Base-by-base conservation (phyloP, 2,797 vertebrate species). In the Mionectes olivaceus region DNA sequence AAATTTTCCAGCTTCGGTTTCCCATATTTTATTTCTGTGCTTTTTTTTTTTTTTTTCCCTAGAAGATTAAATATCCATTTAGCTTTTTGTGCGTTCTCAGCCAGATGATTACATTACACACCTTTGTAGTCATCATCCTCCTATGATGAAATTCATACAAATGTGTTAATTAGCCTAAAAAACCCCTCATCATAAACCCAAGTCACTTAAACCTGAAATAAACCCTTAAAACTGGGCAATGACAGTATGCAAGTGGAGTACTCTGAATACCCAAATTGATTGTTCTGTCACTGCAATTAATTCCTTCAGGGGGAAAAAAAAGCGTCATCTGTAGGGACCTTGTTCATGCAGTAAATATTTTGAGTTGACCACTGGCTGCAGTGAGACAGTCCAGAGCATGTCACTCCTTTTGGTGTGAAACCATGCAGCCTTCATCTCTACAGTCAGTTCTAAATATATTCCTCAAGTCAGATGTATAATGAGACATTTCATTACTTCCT, bases 401-500 rank as follows among this genome's bases (percentile, higher is more conserved):
- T 50, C 1, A 0, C 14, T 83, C 10, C n/a, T 92, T 87, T 84
- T 75, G n/a, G 44, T 67, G 50, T 55, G 68, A 57, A 89, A 67
- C 61, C 2, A 0, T 33, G 23, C 55, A 83, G 47, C 47, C 75
- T 73, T 55, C 74, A 76, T 74, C 55, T 43, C n/a, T 33, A 7
- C 37, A 65, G 35, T 43, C 46, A 55, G 73, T 55, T 92, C 74
- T 91, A 90, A 93, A 95, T 89, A 84, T 64, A 91, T 43, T 76
- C 39, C 50, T 43, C 15, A 21, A 74, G 47, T 55, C 67, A 75
- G 70, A 84, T 30, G 28, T 65, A 76, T 88, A 93, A 95, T 82
- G 59, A 91, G 63, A 76, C 74, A 53, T 94, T 93, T 88, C 91
- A 96, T 94, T 88, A 76, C 91, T 95, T 96, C 63, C 94, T 96